Conservation (phyloP, 2,797 vertebrate genomes). For the Aulostomus chinensis region DNA sequence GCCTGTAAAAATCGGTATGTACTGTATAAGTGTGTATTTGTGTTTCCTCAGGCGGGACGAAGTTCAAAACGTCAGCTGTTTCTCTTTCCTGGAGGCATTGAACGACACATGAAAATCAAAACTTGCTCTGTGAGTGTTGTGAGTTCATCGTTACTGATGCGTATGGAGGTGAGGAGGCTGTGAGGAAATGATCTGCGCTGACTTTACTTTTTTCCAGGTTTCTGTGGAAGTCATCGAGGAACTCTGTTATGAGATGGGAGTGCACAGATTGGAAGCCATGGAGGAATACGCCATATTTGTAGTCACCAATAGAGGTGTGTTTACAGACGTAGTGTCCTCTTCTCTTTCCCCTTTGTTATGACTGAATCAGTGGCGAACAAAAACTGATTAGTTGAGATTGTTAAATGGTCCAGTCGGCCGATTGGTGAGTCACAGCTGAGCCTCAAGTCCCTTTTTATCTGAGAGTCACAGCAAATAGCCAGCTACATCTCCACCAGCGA, state of each 20-base stretch:
- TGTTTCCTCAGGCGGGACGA: constrained; percentile 85
- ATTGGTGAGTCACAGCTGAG: no score
- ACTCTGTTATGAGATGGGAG: constrained; percentile 93
- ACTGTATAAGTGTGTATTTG: constrained; percentile 9
- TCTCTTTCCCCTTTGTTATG: no score
- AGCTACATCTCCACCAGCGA: no score
- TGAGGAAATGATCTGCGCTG: background rate
- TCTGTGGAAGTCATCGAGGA: constrained; percentile 92
- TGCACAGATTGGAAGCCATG: constrained; percentile 86
- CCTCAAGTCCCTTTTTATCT: no score
- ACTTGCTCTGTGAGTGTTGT: constrained; percentile 88
- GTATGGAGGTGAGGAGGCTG: background rate
- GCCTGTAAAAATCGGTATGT: no score
- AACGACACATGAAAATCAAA: constrained; percentile 96
- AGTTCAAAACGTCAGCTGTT: constrained; percentile 97
- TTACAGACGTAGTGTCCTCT: no score
- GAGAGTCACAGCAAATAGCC: no score
- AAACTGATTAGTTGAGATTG: no score
- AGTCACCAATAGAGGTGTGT: constrained; percentile 84
- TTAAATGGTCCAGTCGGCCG: no score
- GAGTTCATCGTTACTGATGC: background rate
- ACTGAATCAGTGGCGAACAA: no score
- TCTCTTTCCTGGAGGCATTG: constrained; percentile 92
- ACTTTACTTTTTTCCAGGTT: constrained; percentile 75
- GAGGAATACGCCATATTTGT: constrained; percentile 92